These are phyloP conservation scores for Hipparchia semele DNA, from an alignment of 2,888 invertebrate genomes.

Conservation along the genomic window DNA sequence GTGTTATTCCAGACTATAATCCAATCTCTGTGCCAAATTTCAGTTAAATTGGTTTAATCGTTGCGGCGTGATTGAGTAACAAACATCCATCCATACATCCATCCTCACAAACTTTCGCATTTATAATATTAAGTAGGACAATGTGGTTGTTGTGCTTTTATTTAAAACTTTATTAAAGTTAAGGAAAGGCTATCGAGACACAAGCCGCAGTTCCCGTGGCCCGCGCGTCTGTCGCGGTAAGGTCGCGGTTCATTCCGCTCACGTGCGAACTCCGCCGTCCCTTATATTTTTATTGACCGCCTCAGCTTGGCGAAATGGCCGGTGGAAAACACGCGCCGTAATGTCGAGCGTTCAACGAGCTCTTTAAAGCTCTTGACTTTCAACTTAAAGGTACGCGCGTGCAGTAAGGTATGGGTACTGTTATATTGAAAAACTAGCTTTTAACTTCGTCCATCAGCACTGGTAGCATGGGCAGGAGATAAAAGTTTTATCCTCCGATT, in stretches of 20 bases:
- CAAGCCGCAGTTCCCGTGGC: slow-evolving; percentile 15
- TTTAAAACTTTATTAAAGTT: background rate
- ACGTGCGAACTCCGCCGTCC: slow-evolving; percentile 43
- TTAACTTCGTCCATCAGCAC: too few relatives aligned
- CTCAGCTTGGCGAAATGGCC: slow-evolving; percentile 43
- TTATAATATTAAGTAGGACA: too few relatives aligned
- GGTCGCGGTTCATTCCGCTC: slow-evolving; percentile 40
- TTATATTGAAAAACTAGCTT: background rate
- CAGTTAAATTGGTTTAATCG: too few relatives aligned
- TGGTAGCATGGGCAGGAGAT: too few relatives aligned
- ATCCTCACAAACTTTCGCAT: too few relatives aligned
- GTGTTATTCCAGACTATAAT: too few relatives aligned
- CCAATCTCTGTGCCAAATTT: too few relatives aligned
- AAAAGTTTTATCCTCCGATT: too few relatives aligned
- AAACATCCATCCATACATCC: too few relatives aligned
- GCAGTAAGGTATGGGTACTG: background rate
- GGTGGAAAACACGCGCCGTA: slow-evolving; percentile 35
- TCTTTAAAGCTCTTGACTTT: slow-evolving; percentile 13
- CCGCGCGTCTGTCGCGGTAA: slow-evolving; percentile 15
- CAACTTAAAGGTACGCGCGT: slow-evolving; percentile 10
- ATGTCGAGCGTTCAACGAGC: slow-evolving; percentile 28
- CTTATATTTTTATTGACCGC: slow-evolving; percentile 49
- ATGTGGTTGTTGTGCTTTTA: too few relatives aligned
- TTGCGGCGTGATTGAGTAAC: too few relatives aligned
- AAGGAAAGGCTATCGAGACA: background rate